phyloP scores from a whole-genome alignment of 1,140 invertebrate species.

The Drosophila equinoxialis region DNA sequence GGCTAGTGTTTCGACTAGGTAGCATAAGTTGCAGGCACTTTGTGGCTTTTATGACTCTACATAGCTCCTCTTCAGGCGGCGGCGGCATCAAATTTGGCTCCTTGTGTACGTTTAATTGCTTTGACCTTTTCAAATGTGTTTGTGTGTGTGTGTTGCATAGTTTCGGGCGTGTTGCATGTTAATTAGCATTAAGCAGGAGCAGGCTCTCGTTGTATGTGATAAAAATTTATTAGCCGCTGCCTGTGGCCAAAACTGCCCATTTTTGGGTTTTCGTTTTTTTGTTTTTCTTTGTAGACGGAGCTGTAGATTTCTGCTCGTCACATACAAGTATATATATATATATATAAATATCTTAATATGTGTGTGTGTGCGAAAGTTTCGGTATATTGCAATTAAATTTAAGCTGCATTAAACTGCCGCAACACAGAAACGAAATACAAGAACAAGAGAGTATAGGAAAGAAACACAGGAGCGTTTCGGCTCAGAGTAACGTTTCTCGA shows the following conservation, averaged over 20 bases:
- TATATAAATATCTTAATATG: background rate
- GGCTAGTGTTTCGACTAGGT: slow-evolving; percentile 13
- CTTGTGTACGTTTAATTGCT: slow-evolving; percentile 71
- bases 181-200: slow-evolving; percentile 73
- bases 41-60: slow-evolving; percentile 67
- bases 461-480: slow-evolving; percentile 12
- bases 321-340: slow-evolving; percentile 19
- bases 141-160: slow-evolving; percentile 48
- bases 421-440: slow-evolving; percentile 21
- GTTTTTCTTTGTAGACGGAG: background rate
- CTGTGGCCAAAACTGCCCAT: slow-evolving; percentile 9
- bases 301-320: slow-evolving; percentile 23
- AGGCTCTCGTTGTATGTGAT: slow-evolving; percentile 51
- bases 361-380: slow-evolving; percentile 52
- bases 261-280: slow-evolving; percentile 5
- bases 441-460: background rate
- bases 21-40: slow-evolving; percentile 46
- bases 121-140: slow-evolving; percentile 61
- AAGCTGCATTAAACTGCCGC: slow-evolving; percentile 69
- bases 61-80: slow-evolving; percentile 23
- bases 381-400: slow-evolving; percentile 75
- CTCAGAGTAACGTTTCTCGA: slow-evolving; percentile 31
- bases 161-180: slow-evolving; percentile 71
- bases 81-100: slow-evolving; percentile 35
- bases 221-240: slow-evolving; percentile 65